Evolutionary conservation across 2,797 vertebrate species (phyloP).

Genomic region (Dipus sagitta): DNA sequence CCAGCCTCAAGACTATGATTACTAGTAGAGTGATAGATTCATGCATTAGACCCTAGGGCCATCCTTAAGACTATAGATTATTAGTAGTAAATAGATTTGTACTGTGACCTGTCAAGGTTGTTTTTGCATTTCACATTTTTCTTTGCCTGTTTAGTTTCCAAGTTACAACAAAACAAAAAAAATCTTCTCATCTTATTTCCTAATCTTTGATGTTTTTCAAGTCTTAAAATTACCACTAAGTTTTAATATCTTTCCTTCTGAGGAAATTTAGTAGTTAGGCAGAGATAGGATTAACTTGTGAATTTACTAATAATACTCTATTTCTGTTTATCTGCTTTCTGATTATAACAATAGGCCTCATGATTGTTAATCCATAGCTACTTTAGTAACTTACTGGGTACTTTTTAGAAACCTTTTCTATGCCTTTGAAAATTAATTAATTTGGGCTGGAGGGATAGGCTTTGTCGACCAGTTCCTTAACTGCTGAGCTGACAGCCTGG

Average conservation of each 20-base stretch:
- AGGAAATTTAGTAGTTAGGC: constrained; percentile 44
- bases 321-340: constrained; percentile 36
- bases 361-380: constrained; percentile 59
- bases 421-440: no score
- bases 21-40: not conserved
- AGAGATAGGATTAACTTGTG: not conserved
- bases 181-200: not conserved
- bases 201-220: constrained; percentile 41
- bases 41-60: not conserved
- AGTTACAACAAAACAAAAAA: not conserved
- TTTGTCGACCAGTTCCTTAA: no score
- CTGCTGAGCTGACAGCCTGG: no score
- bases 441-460: no score
- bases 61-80: not conserved
- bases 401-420: constrained; percentile 29
- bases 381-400: constrained; percentile 53
- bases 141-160: constrained; percentile 1
- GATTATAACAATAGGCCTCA: constrained; percentile 36
- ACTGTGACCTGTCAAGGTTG: not conserved
- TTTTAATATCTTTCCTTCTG: constrained; percentile 51
- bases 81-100: not conserved
- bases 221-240: not conserved
- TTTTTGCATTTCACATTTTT: not conserved
- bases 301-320: constrained; percentile 43
- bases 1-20: not conserved